Evolutionary conservation across 2,113 vertebrate species (phyloP).

Genomic region (Ammodytes marinus): DNA sequence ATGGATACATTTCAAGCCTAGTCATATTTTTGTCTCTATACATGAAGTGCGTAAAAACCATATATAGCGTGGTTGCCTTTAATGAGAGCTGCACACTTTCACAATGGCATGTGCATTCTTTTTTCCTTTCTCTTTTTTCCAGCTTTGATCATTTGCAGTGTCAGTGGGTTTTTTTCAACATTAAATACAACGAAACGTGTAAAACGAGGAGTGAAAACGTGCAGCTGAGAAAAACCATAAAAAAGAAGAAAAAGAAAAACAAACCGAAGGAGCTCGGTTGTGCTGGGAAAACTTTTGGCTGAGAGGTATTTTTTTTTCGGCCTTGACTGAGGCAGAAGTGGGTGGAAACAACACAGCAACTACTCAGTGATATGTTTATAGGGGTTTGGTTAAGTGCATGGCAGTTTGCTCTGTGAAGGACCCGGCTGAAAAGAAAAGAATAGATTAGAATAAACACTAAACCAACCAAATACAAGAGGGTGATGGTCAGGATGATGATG

Average conservation of each 20-base stretch:
- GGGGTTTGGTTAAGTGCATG: constrained; percentile 93
- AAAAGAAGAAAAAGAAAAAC: neutral
- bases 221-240: neutral
- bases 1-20: constrained; percentile 50
- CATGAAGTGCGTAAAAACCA: constrained; percentile 29
- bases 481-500: constrained; percentile 66
- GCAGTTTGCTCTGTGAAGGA: constrained; percentile 94
- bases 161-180: neutral
- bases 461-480: constrained; percentile 90
- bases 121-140: neutral
- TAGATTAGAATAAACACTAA: constrained; percentile 85
- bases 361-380: constrained; percentile 84
- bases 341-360: constrained; percentile 72
- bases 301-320: neutral
- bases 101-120: too few species aligned
- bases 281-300: constrained; percentile 29
- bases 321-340: constrained; percentile 44
- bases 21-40: constrained; percentile 59
- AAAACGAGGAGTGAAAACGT: constrained; percentile 6
- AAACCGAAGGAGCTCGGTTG: constrained; percentile 11
- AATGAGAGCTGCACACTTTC: constrained; percentile 10
- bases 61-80: neutral
- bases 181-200: neutral
- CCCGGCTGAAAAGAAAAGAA: constrained; percentile 86
- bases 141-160: neutral